Evolutionary conservation across 2,113 vertebrate species (phyloP).

Genomic region (Carassius carassius): DNA sequence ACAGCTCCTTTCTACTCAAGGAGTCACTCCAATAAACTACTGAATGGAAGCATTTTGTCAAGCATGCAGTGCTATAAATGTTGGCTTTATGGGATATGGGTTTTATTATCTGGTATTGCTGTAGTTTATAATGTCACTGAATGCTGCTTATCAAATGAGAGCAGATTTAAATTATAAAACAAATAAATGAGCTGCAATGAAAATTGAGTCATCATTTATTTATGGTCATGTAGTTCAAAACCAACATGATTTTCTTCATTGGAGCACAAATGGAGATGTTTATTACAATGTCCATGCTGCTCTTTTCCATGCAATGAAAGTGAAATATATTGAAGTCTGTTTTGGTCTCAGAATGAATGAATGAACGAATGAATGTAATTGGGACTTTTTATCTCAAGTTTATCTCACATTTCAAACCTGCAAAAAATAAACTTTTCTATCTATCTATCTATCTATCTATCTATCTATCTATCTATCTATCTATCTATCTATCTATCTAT

Average conservation of each 20-base stretch:
- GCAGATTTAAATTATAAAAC: neutral
- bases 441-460: too few species aligned
- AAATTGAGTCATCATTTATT: neutral
- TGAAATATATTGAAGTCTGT: too few species aligned
- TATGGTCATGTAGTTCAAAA: neutral
- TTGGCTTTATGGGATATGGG: neutral
- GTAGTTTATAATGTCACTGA: neutral
- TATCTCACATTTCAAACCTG: too few species aligned
- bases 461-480: too few species aligned
- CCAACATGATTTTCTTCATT: neutral
- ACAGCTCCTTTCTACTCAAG: neutral
- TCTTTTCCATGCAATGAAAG: too few species aligned
- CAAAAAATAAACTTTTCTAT: too few species aligned
- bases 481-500: too few species aligned
- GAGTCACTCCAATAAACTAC: slow-evolving; percentile 23
- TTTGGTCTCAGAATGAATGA: too few species aligned
- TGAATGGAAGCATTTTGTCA: slow-evolving; percentile 22
- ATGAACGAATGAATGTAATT: too few species aligned
- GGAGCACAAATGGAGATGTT: neutral
- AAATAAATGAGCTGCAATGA: neutral
- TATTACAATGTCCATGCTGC: neutral
- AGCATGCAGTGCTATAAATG: slow-evolving; percentile 5
- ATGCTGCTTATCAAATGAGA: neutral
- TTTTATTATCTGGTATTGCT: slow-evolving; percentile 1
- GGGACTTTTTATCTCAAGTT: too few species aligned